Base-by-base conservation (phyloP, 92 coral and sea anemone species). In the Palythoa grandiflora region DNA sequence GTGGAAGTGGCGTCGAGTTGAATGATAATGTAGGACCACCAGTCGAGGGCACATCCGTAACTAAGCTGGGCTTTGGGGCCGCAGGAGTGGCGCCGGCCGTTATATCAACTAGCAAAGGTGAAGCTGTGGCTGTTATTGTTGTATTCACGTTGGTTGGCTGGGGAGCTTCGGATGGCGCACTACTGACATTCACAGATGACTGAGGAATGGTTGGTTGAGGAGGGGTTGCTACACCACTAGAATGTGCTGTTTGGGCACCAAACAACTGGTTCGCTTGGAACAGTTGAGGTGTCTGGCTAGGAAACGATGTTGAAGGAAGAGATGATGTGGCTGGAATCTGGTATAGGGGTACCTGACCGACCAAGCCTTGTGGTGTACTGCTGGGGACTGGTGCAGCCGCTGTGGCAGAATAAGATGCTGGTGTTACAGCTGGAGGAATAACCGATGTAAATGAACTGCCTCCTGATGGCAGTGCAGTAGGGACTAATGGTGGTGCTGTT, bases 61-160 rank as follows among this genome's bases (percentile, higher is more conserved):
- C 75, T 19, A 81, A 13, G 73, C 76, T 21, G 48, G 59, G 63
- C n/a, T 73, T 73, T 36, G 54, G 35, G 1, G 97, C 93, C 16
- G 99, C 90, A 5, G 97, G 99, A 9, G 93, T 94, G 21, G 99
- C 99, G 1, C 99, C 99, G 6, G 95, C 98, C 0, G 99, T 97
- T 72, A 97, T 97, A 78, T 97, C 99, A 0, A 91, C 93, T 54
- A 91, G 80, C 52, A 97, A 89, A 0, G 98, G 99, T 9, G 98
- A 13, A 57, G 99, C 95, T 3, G 92, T 97, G 11, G 99, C 98
- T 10, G 95, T 95, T 52, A 97, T 92, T 38, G 98, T 97, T 81
- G 86, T 65, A 54, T 68, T 81, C 21, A 7, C n/a, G 38, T 55
- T 85, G 47, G 72, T 66, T 5, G 36, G 53, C 76, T 14, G 50